Conservation (phyloP, 2,113 vertebrate genomes). For the Malurus elegans region DNA sequence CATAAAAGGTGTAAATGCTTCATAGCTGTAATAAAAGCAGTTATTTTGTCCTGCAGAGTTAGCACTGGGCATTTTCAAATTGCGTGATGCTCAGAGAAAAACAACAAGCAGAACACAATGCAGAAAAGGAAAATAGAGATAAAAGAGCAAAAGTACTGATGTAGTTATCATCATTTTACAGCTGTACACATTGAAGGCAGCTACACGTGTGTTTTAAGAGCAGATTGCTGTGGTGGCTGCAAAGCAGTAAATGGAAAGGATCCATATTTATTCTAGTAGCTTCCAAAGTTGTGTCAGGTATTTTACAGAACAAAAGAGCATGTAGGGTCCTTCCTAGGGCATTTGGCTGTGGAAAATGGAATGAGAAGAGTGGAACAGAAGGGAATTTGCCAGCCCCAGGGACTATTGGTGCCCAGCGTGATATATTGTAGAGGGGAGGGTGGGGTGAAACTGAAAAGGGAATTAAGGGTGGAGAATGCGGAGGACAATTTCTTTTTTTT, state of each 20-base stretch:
- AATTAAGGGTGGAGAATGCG: not conserved
- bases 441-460: not conserved
- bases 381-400: not conserved
- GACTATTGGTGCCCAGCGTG: accelerated
- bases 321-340: not conserved
- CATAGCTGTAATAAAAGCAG: not conserved
- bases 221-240: not conserved
- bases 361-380: not conserved
- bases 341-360: not conserved
- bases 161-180: not conserved
- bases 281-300: not conserved
- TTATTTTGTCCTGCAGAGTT: not conserved
- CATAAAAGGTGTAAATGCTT: not conserved
- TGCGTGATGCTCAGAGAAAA: not conserved
- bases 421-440: not conserved
- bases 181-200: not conserved
- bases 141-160: not conserved
- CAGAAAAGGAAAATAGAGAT: not conserved
- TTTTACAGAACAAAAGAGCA: not conserved
- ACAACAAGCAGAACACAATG: not conserved
- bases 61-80: not conserved
- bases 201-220: not conserved
- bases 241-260: not conserved
- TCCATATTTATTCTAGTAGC: not conserved
- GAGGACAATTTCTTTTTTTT: accelerated